phyloP scores from a whole-genome alignment of 2,888 invertebrate genomes.

The Limnephilus marmoratus region DNA sequence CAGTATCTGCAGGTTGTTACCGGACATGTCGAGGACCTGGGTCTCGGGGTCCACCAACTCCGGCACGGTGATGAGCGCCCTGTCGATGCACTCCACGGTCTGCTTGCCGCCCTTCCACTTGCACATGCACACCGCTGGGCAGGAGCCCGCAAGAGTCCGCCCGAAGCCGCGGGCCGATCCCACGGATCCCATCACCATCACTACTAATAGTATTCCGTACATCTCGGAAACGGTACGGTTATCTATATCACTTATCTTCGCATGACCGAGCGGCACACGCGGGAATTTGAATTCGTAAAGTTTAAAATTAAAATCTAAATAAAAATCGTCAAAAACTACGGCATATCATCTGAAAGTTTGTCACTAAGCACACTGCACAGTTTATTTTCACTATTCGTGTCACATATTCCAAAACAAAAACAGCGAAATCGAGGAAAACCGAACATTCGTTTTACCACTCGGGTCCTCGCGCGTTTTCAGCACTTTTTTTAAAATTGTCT shows the following conservation, averaged over 20 bases:
- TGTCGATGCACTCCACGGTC: slow-evolving; percentile 93
- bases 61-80: slow-evolving; percentile 89
- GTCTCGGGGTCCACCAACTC: slow-evolving; percentile 91
- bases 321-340: slow-evolving; percentile 16
- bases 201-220: slow-evolving; percentile 53
- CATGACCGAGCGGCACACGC: slow-evolving; percentile 48
- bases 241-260: slow-evolving; percentile 43
- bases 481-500: slow-evolving; percentile 14
- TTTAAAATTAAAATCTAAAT: neutral
- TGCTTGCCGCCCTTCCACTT: slow-evolving; percentile 97
- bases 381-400: slow-evolving; percentile 30
- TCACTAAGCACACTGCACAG: slow-evolving; percentile 46
- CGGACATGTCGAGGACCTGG: slow-evolving; percentile 93
- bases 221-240: slow-evolving; percentile 40
- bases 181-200: slow-evolving; percentile 54
- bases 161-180: slow-evolving; percentile 51
- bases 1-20: slow-evolving; percentile 90
- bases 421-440: slow-evolving; percentile 18
- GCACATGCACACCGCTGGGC: slow-evolving; percentile 89
- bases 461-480: neutral
- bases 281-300: neutral
- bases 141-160: slow-evolving; percentile 78
- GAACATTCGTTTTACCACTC: slow-evolving; percentile 20
- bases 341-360: slow-evolving; percentile 30
- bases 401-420: slow-evolving; percentile 34